phyloP scores from a whole-genome alignment of 2,888 invertebrate species.

The Epirrita christyi region DNA sequence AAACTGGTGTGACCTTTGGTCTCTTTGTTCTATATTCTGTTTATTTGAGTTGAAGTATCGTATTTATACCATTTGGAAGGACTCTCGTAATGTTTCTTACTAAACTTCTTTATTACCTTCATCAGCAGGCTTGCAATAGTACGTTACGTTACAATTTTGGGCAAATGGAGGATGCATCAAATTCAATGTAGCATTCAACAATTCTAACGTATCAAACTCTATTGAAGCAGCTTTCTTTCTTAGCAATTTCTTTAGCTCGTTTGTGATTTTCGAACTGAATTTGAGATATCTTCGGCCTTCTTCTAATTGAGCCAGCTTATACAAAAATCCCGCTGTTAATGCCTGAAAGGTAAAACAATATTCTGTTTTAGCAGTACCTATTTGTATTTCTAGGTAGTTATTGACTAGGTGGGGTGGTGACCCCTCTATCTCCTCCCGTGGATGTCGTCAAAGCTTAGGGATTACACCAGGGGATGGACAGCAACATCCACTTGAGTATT shows the following conservation, averaged over 20 bases:
- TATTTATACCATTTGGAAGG: slow-evolving; percentile 30
- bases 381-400: too few species aligned
- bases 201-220: slow-evolving; percentile 54
- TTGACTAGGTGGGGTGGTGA: too few species aligned
- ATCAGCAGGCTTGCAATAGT: slow-evolving; percentile 58
- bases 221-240: slow-evolving; percentile 55
- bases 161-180: slow-evolving; percentile 54
- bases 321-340: slow-evolving; percentile 58
- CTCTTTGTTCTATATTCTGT: slow-evolving; percentile 37
- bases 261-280: slow-evolving; percentile 67
- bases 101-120: slow-evolving; percentile 63
- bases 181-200: slow-evolving; percentile 56
- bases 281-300: slow-evolving; percentile 73
- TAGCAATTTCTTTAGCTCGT: slow-evolving; percentile 66
- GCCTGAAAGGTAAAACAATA: slow-evolving; percentile 52
- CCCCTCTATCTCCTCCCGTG: too few species aligned
- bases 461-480: too few species aligned
- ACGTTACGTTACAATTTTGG: slow-evolving; percentile 50
- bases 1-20: slow-evolving; percentile 51
- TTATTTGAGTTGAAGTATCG: slow-evolving; percentile 31
- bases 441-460: too few species aligned
- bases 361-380: too few species aligned
- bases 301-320: slow-evolving; percentile 63
- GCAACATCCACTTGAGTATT: too few species aligned
- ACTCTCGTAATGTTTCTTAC: slow-evolving; percentile 40